These are phyloP conservation scores for Neelides folsomi DNA, from an alignment of 2,888 invertebrate species.

Conservation along the genomic window DNA sequence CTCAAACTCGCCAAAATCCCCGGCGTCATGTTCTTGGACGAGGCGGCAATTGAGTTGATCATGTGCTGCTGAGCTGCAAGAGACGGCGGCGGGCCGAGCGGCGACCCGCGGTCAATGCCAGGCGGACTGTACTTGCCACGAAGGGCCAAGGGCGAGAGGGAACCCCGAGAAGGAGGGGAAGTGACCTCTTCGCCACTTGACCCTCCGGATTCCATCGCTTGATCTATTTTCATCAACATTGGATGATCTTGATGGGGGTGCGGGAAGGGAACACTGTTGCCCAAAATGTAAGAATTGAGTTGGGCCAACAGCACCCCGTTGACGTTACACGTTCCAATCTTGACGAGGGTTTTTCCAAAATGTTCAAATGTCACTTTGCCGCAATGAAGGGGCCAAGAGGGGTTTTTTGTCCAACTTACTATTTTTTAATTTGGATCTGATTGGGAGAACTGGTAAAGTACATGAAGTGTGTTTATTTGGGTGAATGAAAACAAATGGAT, in stretches of 20 bases:
- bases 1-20: constrained; percentile 32
- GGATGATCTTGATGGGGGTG: constrained; percentile 6
- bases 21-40: constrained; percentile 31
- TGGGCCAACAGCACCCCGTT: constrained; percentile 23
- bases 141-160: constrained; percentile 31
- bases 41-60: constrained; percentile 56
- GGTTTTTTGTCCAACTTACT: too few relatives aligned
- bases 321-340: constrained; percentile 23
- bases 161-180: constrained; percentile 31
- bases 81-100: constrained; percentile 54
- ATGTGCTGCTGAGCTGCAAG: constrained; percentile 72
- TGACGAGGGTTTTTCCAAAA: constrained; percentile 9
- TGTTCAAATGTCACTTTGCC: too few relatives aligned
- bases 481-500: too few relatives aligned
- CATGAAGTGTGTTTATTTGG: too few relatives aligned
- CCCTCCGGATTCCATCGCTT: constrained; percentile 33
- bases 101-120: constrained; percentile 42
- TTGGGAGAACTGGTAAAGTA: too few relatives aligned
- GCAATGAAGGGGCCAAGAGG: too few relatives aligned
- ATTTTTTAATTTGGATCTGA: too few relatives aligned
- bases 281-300: constrained; percentile 20
- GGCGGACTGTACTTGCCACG: constrained; percentile 29
- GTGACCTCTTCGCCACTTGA: constrained; percentile 33
- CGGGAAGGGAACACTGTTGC: constrained; percentile 2
- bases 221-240: constrained; percentile 34